phyloP scores from a whole-genome alignment of 2,113 vertebrate species.

The Xenotilapia flavipinnis region DNA sequence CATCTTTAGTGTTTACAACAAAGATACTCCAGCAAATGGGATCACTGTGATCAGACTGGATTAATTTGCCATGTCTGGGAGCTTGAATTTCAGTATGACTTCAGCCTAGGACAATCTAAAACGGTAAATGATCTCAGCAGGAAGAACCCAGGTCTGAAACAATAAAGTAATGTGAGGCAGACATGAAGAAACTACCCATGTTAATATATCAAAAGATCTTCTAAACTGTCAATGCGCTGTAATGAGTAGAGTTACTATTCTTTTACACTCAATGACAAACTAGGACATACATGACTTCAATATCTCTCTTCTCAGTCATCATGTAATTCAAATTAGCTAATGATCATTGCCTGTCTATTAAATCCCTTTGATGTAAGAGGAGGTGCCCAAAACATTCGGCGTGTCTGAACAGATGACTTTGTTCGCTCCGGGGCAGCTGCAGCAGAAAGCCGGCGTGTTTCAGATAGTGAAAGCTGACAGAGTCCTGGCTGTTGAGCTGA shows the following conservation, averaged over 20 bases:
- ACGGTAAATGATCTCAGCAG: slow-evolving; percentile 61
- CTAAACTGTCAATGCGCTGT: neutral
- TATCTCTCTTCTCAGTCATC: neutral
- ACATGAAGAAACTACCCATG: neutral
- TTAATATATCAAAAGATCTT: slow-evolving; percentile 1
- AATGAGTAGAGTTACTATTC: neutral
- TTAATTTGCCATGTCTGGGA: slow-evolving; percentile 59
- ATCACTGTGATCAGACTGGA: slow-evolving; percentile 54
- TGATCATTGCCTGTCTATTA: neutral
- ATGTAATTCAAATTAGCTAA: neutral
- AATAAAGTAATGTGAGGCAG: slow-evolving; percentile 43
- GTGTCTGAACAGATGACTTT: slow-evolving; percentile 40
- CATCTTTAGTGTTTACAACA: slow-evolving; percentile 66
- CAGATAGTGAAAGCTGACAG: slow-evolving; percentile 5
- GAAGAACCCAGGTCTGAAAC: slow-evolving; percentile 36
- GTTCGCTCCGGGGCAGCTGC: slow-evolving; percentile 35
- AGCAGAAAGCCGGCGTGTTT: neutral
- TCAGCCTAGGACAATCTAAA: slow-evolving; percentile 31
- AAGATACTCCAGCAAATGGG: slow-evolving; percentile 57
- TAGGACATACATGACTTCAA: neutral
- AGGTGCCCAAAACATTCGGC: slow-evolving; percentile 29
- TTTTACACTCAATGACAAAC: neutral
- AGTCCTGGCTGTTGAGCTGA: slow-evolving; percentile 31
- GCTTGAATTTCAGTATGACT: slow-evolving; percentile 37
- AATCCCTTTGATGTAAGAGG: slow-evolving; percentile 14